Evolutionary conservation across 2,888 invertebrate genomes (phyloP).

Genomic region (Bugula neritina): DNA sequence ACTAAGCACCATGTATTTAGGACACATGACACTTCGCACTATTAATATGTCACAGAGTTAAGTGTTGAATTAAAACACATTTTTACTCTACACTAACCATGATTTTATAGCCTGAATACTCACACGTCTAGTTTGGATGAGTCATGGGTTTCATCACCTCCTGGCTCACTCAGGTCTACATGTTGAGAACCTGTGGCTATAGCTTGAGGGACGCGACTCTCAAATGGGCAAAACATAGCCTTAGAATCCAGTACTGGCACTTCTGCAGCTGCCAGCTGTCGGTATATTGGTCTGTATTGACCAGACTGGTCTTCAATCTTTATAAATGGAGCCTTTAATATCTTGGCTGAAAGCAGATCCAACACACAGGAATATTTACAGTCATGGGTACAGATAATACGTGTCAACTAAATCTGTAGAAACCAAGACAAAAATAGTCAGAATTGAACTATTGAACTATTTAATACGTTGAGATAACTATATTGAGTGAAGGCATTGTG

Average conservation of each 20-base stretch:
- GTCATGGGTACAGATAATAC: no score
- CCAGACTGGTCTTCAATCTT: conserved; percentile 16
- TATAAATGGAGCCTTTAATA: conserved; percentile 1
- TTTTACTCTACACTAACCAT: no score
- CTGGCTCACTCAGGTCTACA: neutral
- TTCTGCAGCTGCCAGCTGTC: neutral
- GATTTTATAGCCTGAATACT: no score
- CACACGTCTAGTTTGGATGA: neutral
- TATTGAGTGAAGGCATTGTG: no score
- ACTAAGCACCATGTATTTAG: no score
- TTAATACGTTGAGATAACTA: no score
- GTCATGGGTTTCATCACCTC: neutral
- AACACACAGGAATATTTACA: no score
- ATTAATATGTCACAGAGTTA: no score
- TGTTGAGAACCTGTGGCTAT: neutral
- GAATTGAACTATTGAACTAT: no score
- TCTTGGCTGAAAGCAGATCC: neutral
- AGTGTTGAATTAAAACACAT: conserved; percentile 11
- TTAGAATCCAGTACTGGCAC: conserved; percentile 8
- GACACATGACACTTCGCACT: no score
- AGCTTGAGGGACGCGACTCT: neutral
- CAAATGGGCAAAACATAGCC: conserved; percentile 5
- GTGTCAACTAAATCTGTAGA: no score
- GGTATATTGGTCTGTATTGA: neutral
- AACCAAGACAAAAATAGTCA: no score